phyloP scores from a whole-genome alignment of 2,113 vertebrate genomes.

The Rhynchomys soricoides region DNA sequence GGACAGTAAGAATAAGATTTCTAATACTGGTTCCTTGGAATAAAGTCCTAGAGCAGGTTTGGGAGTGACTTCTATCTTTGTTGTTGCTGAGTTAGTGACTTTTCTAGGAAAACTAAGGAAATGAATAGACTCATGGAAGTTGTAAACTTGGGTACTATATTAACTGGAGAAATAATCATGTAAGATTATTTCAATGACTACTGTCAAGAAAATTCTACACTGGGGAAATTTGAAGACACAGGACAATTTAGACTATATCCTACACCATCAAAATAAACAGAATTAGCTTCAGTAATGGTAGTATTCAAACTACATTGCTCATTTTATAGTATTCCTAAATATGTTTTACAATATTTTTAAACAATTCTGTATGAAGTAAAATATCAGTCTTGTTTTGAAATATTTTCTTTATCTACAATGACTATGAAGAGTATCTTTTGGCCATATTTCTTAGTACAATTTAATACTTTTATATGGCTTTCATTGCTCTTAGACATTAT shows the following conservation, averaged over 20 bases:
- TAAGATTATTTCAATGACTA: background rate
- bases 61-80: background rate
- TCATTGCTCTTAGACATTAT: background rate
- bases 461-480: slow-evolving; percentile 33
- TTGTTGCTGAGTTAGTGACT: background rate
- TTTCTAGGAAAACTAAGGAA: background rate
- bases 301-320: background rate
- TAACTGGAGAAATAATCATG: background rate
- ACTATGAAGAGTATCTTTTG: background rate
- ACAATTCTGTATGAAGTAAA: background rate
- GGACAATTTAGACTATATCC: background rate
- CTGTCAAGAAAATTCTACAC: background rate
- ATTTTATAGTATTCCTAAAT: background rate
- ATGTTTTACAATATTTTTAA: background rate
- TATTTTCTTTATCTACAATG: background rate
- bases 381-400: slow-evolving; percentile 30
- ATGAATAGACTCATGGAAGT: background rate
- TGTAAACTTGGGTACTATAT: background rate
- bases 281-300: background rate
- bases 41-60: background rate
- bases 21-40: background rate
- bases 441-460: slow-evolving; percentile 10
- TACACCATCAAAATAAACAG: background rate
- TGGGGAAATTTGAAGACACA: background rate
- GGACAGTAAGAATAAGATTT: background rate